phyloP scores from a whole-genome alignment of 35 echinoderm and acorn worm species.

The Diadema setosum region DNA sequence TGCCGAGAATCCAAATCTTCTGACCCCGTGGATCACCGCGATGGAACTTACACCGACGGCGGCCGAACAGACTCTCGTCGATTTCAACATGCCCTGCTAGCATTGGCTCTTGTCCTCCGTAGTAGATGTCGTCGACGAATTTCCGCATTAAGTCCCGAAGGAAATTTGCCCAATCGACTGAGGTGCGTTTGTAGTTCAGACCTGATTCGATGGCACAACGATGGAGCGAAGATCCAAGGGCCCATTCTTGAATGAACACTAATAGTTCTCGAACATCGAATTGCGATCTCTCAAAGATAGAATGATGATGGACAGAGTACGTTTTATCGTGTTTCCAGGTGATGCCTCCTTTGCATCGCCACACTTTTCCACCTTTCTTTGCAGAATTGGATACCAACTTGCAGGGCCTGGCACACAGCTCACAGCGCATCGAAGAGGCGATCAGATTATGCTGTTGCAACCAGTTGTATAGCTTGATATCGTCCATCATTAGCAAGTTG shows the following conservation, averaged over 20 bases:
- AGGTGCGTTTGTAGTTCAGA: background rate
- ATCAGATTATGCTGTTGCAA: background rate
- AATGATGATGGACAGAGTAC: background rate
- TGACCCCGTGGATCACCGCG: background rate
- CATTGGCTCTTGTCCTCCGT: background rate
- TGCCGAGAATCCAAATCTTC: background rate
- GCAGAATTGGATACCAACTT: background rate
- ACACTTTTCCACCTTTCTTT: background rate
- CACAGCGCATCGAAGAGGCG: background rate
- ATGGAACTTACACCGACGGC: background rate
- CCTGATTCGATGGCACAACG: background rate
- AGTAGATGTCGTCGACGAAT: background rate
- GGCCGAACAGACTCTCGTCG: slow-evolving; percentile 12
- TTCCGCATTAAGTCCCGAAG: background rate
- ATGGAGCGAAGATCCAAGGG: background rate
- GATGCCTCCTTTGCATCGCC: background rate
- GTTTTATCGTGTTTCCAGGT: background rate
- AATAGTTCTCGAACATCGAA: background rate
- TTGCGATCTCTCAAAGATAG: background rate
- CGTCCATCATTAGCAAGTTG: background rate
- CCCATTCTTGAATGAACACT: background rate
- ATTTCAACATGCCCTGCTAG: background rate
- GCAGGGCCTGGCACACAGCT: background rate
- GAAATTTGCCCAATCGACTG: background rate
- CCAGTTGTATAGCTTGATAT: background rate